Percentiles rank a stretch among this genome's conserved stretches.
Evolutionary conservation across 1,140 invertebrate genomes (phyloP).

Genomic region (Heliconius eleuchia): DNA sequence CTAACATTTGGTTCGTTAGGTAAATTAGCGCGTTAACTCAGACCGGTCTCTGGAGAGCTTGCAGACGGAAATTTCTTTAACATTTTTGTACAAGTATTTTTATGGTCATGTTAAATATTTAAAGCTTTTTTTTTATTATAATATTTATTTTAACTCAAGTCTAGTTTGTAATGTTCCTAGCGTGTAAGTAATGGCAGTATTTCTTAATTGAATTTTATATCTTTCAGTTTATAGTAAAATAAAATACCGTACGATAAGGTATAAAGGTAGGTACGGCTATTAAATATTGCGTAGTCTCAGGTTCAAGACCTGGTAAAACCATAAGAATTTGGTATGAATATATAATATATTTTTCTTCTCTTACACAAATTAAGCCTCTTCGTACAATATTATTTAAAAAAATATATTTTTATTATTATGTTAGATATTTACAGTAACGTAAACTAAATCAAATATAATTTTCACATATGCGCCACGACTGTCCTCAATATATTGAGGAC

Average conservation of each 20-base stretch:
- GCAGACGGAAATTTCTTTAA: slow-evolving; percentile 17
- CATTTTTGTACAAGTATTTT: slow-evolving; percentile 19
- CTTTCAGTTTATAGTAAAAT: too few relatives aligned
- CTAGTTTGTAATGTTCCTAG: not conserved
- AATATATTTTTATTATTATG: not conserved
- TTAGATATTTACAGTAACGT: too few relatives aligned
- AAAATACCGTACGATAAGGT: too few relatives aligned
- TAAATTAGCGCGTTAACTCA: slow-evolving; percentile 67
- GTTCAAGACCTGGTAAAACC: too few relatives aligned
- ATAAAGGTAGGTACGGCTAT: too few relatives aligned
- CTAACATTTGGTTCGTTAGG: slow-evolving; percentile 65
- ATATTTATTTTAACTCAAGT: not conserved
- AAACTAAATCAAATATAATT: too few relatives aligned
- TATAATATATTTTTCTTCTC: too few relatives aligned
- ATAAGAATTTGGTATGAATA: too few relatives aligned
- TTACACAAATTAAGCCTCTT: not conserved
- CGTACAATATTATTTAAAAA: not conserved
- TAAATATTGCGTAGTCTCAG: too few relatives aligned
- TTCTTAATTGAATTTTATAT: too few relatives aligned
- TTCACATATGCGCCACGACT: too few relatives aligned
- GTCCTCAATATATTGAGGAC: too few relatives aligned
- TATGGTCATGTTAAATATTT: slow-evolving; percentile 14
- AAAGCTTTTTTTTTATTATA: not conserved
- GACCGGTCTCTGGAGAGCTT: slow-evolving; percentile 57
- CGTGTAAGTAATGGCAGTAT: not conserved